Evolutionary conservation across 2,888 invertebrate species (phyloP).

Genomic region (Lordiphosa fenestrarum): DNA sequence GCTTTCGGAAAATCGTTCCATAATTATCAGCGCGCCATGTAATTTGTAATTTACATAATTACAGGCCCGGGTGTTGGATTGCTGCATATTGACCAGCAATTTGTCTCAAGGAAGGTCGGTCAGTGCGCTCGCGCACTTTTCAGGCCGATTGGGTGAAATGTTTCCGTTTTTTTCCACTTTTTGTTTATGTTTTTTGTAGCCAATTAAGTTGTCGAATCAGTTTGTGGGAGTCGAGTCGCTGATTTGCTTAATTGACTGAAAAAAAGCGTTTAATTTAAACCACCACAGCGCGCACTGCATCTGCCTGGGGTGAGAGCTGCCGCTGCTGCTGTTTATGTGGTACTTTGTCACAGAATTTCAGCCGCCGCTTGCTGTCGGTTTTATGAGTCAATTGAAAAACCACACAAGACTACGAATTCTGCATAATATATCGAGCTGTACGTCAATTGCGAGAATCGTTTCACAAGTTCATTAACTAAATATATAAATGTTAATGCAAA

Average conservation of each 20-base stretch:
- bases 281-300: constrained; percentile 48
- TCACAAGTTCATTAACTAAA: constrained; percentile 29
- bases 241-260: constrained; percentile 79
- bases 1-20: constrained; percentile 72
- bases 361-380: constrained; percentile 56
- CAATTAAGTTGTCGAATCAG: constrained; percentile 38
- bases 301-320: constrained; percentile 29
- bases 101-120: constrained; percentile 57
- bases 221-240: constrained; percentile 17
- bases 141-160: constrained; percentile 19
- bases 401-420: constrained; percentile 31
- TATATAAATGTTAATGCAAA: constrained; percentile 6
- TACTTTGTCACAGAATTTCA: constrained; percentile 20
- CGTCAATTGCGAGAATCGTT: constrained; percentile 40
- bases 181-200: constrained; percentile 32
- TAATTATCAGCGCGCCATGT: constrained; percentile 67
- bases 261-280: constrained; percentile 64
- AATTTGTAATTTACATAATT: constrained; percentile 73
- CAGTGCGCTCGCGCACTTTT: constrained; percentile 14
- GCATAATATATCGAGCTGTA: constrained; percentile 22
- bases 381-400: constrained; percentile 65
- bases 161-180: constrained; percentile 54
- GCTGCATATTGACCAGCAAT: constrained; percentile 57
- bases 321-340: constrained; percentile 8
- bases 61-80: constrained; percentile 31